These are phyloP conservation scores for Hippocampus zosterae DNA, from an alignment of 2,113 vertebrate genomes.

Conservation along the genomic window DNA sequence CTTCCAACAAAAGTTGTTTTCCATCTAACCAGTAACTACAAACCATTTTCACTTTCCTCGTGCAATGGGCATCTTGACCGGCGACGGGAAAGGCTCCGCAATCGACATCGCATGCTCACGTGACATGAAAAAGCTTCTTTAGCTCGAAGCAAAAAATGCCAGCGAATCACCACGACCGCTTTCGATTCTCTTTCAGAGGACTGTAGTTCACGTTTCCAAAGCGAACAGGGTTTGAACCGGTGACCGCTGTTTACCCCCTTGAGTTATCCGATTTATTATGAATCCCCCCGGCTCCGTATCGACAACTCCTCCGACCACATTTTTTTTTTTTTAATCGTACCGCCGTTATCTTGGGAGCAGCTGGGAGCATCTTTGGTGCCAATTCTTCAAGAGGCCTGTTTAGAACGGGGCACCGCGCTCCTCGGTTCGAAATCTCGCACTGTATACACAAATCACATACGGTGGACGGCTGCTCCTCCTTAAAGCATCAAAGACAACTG, in stretches of 20 bases:
- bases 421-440: background rate
- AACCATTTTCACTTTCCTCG: no score
- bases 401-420: background rate
- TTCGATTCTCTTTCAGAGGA: no score
- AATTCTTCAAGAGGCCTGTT: background rate
- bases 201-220: no score
- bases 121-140: no score
- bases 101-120: no score
- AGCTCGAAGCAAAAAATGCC: no score
- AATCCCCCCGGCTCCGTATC: background rate
- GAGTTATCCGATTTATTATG: background rate
- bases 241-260: background rate
- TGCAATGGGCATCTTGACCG: no score
- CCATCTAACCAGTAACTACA: no score
- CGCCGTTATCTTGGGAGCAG: background rate
- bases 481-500: constrained; percentile 24
- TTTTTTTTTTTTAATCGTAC: background rate
- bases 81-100: no score
- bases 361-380: background rate
- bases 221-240: no score
- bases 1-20: no score
- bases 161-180: no score
- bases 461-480: constrained; percentile 2
- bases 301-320: background rate
- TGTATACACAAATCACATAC: background rate